These are phyloP conservation scores for Toxotes jaculatrix DNA, from an alignment of 2,113 vertebrate genomes.

Conservation along the genomic window DNA sequence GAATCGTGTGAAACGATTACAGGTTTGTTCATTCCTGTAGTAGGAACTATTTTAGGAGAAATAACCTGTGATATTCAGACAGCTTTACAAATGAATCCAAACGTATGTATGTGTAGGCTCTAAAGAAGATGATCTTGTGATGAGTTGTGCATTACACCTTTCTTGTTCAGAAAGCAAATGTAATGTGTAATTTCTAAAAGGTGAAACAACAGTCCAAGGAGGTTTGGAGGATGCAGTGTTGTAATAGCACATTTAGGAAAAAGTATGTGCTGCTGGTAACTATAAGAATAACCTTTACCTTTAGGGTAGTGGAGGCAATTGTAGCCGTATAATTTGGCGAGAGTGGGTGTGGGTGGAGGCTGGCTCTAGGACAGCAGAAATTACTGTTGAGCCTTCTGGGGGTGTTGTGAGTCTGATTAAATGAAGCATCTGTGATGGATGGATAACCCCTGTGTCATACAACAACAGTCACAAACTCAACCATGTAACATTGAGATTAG, in stretches of 20 bases:
- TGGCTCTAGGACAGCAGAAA: constrained; percentile 15
- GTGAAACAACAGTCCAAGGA: too few species aligned
- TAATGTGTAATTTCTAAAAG: background rate
- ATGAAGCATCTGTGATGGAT: constrained; percentile 51
- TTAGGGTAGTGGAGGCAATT: background rate
- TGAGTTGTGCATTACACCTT: background rate
- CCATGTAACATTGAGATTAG: constrained; percentile 15
- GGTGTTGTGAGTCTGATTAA: constrained; percentile 48
- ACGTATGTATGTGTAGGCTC: background rate
- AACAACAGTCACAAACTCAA: constrained; percentile 17
- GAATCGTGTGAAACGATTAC: background rate
- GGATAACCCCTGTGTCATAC: constrained; percentile 36
- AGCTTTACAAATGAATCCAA: background rate
- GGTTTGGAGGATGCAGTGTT: background rate
- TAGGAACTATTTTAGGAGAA: background rate
- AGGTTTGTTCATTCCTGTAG: background rate
- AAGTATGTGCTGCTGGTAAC: background rate
- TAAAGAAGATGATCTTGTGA: background rate
- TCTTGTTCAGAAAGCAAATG: too few species aligned
- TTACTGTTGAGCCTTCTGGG: constrained; percentile 29
- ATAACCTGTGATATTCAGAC: background rate
- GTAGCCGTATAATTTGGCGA: background rate
- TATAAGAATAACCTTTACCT: background rate
- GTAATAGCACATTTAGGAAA: background rate
- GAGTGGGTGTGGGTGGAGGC: background rate